Conservation (phyloP, 2,888 invertebrate genomes). For the Perdita meconis region DNA sequence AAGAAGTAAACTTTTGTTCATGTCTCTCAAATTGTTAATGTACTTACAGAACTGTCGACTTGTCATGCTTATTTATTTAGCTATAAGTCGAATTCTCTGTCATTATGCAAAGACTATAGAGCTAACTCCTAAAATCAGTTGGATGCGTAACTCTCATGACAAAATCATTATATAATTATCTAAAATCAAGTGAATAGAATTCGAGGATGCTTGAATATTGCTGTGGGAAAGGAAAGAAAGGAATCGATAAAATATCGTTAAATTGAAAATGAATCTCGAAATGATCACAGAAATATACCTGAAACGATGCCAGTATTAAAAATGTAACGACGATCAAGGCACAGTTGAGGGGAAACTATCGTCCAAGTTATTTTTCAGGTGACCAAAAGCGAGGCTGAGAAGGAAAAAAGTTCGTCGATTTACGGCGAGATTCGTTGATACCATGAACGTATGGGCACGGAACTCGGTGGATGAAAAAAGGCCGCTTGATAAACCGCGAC, state of each 20-base stretch:
- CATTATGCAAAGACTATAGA: too few relatives aligned
- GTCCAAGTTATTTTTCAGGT: slow-evolving; percentile 8
- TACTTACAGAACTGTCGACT: too few relatives aligned
- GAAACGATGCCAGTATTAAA: slow-evolving; percentile 16
- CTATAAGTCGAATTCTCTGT: too few relatives aligned
- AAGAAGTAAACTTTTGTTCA: too few relatives aligned
- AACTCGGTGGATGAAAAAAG: background rate
- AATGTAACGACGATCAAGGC: slow-evolving; percentile 9
- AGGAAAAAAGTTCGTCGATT: slow-evolving; percentile 39
- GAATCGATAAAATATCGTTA: slow-evolving; percentile 13
- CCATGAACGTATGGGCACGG: background rate
- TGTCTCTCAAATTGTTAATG: too few relatives aligned
- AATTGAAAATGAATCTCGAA: slow-evolving; percentile 4
- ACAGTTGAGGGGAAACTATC: background rate
- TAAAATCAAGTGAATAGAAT: slow-evolving; percentile 22
- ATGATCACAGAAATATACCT: background rate
- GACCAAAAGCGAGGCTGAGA: background rate
- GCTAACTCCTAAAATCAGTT: too few relatives aligned
- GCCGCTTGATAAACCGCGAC: slow-evolving; percentile 46
- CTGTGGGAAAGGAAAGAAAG: background rate
- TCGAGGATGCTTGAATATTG: slow-evolving; percentile 18
- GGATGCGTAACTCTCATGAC: too few relatives aligned
- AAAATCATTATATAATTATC: too few relatives aligned
- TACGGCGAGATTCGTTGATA: slow-evolving; percentile 24
- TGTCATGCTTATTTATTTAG: too few relatives aligned